phyloP scores from a whole-genome alignment of 2,113 vertebrate species.

The Cinclus mexicanus region DNA sequence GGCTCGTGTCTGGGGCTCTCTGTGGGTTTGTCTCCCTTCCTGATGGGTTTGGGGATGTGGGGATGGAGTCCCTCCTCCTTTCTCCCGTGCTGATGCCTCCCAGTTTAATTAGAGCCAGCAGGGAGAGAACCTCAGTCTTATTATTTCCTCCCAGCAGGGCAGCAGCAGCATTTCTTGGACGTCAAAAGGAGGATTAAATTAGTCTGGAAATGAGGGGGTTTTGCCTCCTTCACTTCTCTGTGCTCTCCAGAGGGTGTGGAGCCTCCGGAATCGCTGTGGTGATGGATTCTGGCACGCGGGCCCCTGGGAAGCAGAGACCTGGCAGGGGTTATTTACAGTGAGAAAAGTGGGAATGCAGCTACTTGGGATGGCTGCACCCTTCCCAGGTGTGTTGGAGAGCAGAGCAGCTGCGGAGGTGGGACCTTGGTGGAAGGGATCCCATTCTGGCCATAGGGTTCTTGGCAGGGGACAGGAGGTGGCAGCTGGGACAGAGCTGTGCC shows the following conservation, averaged over 20 bases:
- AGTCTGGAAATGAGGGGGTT: not conserved
- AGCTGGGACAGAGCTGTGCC: not conserved
- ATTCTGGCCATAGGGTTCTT: not conserved
- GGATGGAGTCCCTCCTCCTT: not conserved
- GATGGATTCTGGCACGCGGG: not conserved
- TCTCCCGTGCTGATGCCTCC: not conserved
- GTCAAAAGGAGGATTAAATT: constrained; percentile 51
- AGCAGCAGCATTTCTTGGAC: not conserved
- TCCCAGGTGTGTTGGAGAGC: not conserved
- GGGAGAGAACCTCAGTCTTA: not conserved
- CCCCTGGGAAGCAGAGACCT: not conserved
- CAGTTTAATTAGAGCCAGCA: constrained; percentile 30
- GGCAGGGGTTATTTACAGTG: not conserved
- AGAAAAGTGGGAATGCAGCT: not conserved
- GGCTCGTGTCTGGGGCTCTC: not conserved
- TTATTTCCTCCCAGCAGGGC: constrained; percentile 27
- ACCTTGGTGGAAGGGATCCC: not conserved
- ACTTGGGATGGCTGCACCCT: not conserved
- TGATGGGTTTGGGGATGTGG: not conserved
- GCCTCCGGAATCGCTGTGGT: not conserved
- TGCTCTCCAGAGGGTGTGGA: not conserved
- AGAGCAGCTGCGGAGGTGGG: rapidly evolving
- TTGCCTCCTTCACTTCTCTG: not conserved
- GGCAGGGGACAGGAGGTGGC: not conserved
- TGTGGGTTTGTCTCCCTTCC: not conserved